Evolutionary conservation across 2,113 vertebrate species (phyloP).

Genomic region (Xenus cinereus): DNA sequence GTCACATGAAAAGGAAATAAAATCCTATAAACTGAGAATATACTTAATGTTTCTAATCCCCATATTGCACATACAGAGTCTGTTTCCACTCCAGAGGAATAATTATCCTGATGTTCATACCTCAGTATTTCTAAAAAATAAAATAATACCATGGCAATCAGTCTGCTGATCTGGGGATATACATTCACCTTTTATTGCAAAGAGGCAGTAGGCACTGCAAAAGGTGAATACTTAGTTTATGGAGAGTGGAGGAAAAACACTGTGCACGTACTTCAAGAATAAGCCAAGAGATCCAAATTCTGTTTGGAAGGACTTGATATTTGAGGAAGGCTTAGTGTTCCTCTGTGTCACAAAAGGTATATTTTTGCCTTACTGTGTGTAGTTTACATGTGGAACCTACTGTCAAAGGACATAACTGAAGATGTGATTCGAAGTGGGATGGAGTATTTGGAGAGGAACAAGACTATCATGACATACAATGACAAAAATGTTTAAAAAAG

Average conservation of each 20-base stretch:
- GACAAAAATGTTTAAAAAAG: not conserved
- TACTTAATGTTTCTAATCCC: constrained; percentile 6
- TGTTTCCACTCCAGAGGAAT: not conserved
- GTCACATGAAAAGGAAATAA: constrained; percentile 6
- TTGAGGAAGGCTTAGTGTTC: not conserved
- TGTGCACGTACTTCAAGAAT: not conserved
- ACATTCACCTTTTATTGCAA: not conserved
- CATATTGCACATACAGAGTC: not conserved
- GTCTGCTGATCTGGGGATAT: not conserved
- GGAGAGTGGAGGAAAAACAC: not conserved
- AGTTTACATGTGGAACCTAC: not conserved
- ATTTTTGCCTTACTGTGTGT: not conserved
- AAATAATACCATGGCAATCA: not conserved
- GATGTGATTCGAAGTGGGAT: not conserved
- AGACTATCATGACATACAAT: not conserved
- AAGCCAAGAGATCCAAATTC: not conserved
- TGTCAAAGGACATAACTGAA: not conserved
- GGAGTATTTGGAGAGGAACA: not conserved
- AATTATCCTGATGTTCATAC: not conserved
- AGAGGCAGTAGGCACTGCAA: not conserved
- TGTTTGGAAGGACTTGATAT: not conserved
- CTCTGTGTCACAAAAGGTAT: not conserved
- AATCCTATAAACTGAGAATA: constrained; percentile 2
- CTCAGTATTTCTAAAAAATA: not conserved
- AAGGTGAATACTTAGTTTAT: not conserved